phyloP scores from a whole-genome alignment of 1,140 invertebrate species.

The Dendroctonus valens region DNA sequence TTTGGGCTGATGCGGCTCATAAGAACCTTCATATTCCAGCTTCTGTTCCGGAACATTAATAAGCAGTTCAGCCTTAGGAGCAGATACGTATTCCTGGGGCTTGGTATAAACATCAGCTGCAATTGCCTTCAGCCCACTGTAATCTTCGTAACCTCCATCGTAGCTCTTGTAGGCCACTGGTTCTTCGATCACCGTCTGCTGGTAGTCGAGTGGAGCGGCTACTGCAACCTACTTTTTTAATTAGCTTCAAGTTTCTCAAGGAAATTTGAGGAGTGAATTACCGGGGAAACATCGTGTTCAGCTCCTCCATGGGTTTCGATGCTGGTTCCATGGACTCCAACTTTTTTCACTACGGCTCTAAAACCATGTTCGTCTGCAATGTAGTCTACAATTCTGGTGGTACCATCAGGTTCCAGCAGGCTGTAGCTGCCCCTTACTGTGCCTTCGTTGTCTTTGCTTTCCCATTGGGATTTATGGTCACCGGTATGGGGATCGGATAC shows the following conservation, averaged over 20 bases:
- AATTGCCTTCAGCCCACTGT: slow-evolving; percentile 14
- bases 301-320: slow-evolving; percentile 31
- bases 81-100: slow-evolving; percentile 19
- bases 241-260: neutral
- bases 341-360: slow-evolving; percentile 50
- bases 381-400: slow-evolving; percentile 53
- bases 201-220: slow-evolving; percentile 1
- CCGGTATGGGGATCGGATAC: slow-evolving; percentile 55
- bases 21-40: neutral
- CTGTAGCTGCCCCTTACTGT: slow-evolving; percentile 53
- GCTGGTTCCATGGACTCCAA: slow-evolving; percentile 31
- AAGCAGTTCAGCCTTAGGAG: slow-evolving; percentile 23
- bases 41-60: slow-evolving; percentile 24
- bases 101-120: slow-evolving; percentile 23
- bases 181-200: slow-evolving; percentile 11
- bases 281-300: slow-evolving; percentile 5
- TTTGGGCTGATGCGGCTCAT: neutral
- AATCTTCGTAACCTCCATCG: slow-evolving; percentile 28
- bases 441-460: slow-evolving; percentile 53
- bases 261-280: neutral
- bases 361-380: slow-evolving; percentile 53
- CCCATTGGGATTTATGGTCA: slow-evolving; percentile 55
- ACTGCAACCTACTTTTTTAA: slow-evolving; percentile 8
- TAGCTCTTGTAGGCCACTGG: slow-evolving; percentile 27
- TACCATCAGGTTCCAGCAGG: slow-evolving; percentile 53